Base-by-base conservation (phyloP, 2,888 invertebrate genomes). In the Amblyjoppa proteus region DNA sequence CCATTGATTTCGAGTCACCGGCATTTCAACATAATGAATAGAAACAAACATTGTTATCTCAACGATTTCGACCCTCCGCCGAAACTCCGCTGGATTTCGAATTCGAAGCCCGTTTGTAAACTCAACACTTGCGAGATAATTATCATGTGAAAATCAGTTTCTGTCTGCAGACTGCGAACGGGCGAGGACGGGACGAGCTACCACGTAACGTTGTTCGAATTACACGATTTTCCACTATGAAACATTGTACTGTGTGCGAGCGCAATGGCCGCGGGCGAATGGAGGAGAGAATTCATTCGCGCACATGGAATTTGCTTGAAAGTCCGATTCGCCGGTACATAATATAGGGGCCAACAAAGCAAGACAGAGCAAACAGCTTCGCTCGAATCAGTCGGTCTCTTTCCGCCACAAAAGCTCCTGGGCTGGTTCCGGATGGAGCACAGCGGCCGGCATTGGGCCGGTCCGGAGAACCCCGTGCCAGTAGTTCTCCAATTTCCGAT, bases 401-500 rank as follows among this genome's bases (percentile, higher is more conserved):
- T 58, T 58, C 58, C 25, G 9, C 13, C 13, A 28, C 58, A 58
- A 58, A 58, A 25, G 58, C 58, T 58, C 58, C 9, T 58, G 25
- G 58, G 58, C 25, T 58, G 9, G 58, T 28, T n/a, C 2, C 28
- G 25, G 45, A 9, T 3, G 28, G 13, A 28, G 3, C 13, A 58
- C 58, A 58, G 20, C 58, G 11, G 25, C 56, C 20, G 61, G 61
- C 25, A 61, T 13, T 31, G 16, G 61, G 6, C 53, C 25, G 25
- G 56, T 9, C 25, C 25, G 68, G 11, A 20, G 28, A 74, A 49
- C 5, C 38, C 38, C 28, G 25, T 6, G 9, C 25, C 11, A n/a
- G 16, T 25, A 58, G 71, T 71, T 83, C 58, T 78, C 66, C 53
- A 79, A 83, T 83, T 83, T 83, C 69, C 78, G 41, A 53, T 74